A percentile compares a stretch with the other conserved stretches of the same genome.
phyloP scores from a whole-genome alignment of 2,797 vertebrate genomes.

The Cyprinodon diabolis region DNA sequence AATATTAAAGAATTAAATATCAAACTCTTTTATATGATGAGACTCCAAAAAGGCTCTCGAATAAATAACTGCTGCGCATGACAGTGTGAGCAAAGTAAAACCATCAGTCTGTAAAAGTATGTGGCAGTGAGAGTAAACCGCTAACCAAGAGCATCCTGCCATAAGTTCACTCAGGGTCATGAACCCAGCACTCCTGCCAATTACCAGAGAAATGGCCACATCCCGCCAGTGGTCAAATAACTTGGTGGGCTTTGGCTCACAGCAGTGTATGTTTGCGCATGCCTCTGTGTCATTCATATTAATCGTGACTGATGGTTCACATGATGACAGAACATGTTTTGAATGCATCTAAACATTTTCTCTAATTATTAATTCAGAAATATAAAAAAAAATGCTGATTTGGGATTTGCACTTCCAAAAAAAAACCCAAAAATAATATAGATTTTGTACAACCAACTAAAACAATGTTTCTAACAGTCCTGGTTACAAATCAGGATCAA shows the following conservation, averaged over 20 bases:
- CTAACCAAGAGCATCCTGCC: conserved; percentile 69
- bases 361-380: background rate
- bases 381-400: background rate
- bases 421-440: background rate
- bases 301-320: conserved; percentile 20
- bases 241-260: conserved; percentile 53
- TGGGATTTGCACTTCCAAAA: background rate
- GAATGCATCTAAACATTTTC: background rate
- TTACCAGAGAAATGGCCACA: conserved; percentile 67
- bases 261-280: conserved; percentile 35
- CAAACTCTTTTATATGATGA: conserved; percentile 4
- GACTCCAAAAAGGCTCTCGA: conserved; percentile 11
- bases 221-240: conserved; percentile 54
- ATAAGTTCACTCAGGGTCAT: conserved; percentile 60
- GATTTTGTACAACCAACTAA: background rate
- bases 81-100: conserved; percentile 46
- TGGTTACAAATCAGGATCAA: background rate
- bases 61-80: conserved; percentile 39
- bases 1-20: background rate
- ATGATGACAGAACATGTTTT: conserved; percentile 19
- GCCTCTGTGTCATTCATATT: conserved; percentile 33
- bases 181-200: conserved; percentile 64
- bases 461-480: background rate
- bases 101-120: conserved; percentile 57
- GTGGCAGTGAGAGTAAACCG: conserved; percentile 60